Percentiles rank a stretch among this genome's conserved stretches.
Evolutionary conservation across 2,113 vertebrate genomes (phyloP).

Genomic region (Chrysemys picta): DNA sequence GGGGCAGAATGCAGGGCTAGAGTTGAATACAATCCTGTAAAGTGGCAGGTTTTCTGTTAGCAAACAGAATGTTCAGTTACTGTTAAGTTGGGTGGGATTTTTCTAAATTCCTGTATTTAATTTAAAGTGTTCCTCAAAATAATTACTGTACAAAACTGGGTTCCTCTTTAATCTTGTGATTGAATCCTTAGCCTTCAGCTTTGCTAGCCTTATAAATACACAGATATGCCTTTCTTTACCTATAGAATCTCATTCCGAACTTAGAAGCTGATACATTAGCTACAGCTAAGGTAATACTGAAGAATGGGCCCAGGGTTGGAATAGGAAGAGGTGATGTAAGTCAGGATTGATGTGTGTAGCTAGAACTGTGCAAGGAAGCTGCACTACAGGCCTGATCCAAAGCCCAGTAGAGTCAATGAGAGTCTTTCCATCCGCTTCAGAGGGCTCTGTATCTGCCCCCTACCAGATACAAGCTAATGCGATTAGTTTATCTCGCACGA

Average conservation of each 20-base stretch:
- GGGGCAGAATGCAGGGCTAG: background rate
- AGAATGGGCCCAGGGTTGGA: background rate
- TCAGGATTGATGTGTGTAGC: background rate
- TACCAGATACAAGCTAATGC: background rate
- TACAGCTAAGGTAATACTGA: background rate
- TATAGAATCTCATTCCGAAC: background rate
- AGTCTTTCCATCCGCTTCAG: background rate
- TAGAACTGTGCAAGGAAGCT: background rate
- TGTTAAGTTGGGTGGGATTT: background rate
- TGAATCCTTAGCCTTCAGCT: background rate
- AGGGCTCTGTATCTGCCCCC: background rate
- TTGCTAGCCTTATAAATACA: background rate
- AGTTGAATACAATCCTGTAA: background rate
- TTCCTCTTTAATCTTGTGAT: background rate
- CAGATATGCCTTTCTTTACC: background rate
- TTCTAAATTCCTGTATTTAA: background rate
- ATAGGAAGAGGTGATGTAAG: background rate
- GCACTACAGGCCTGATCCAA: background rate
- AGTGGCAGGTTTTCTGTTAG: background rate
- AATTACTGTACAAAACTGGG: background rate
- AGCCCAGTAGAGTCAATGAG: background rate
- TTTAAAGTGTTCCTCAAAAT: background rate
- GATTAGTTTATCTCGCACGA: background rate
- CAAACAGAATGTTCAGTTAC: background rate
- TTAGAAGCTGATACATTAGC: background rate